Base-by-base conservation (phyloP, 2,113 vertebrate genomes). In the Leucopsar rothschildi region DNA sequence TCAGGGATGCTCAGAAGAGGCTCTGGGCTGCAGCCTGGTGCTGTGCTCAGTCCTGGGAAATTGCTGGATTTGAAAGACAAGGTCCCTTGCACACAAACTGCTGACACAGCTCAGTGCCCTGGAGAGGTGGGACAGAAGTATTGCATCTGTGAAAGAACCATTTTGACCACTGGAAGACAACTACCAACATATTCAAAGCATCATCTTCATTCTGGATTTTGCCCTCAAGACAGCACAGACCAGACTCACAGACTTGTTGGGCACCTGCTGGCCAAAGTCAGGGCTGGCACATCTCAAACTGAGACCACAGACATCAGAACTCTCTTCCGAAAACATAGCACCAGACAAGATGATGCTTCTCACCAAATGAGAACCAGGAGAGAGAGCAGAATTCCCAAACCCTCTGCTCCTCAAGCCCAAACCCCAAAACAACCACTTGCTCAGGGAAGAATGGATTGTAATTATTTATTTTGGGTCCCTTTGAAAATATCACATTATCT, bases 381-480 rank as follows among this genome's bases (percentile, higher is more conserved):
- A 61, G 18, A 40, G 9, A 11, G 37, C 13, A 78, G 28, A 42
- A 66, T 29, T 19, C 23, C 71, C 6, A 4, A 55, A 12, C 18
- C 18, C 50, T 40, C 55, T 47, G 27, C 44, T 77, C 20, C 45
- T 59, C 65, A 40, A 81, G n/a, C n/a, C 49, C 73, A 71, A 86
- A 25, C 29, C 59, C 59, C 68, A 78, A 66, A 90, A 75, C 60
- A 95, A 86, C 39, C 56, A 78, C 47, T 47, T 9, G 35, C 60
- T 88, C 79, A 11, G 40, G 71, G 22, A 83, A 63, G 71, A 72
- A 73, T 10, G 37, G 39, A 47, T 35, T 61, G 82, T n/a, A 82
- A 86, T 78, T 21, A 56, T 97, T 97, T 97, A 97, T 97, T 97
- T 64, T 71, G 52, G 3, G 22, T 90, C 85, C 56, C 44, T 50